phyloP scores from a whole-genome alignment of 2,113 vertebrate species.

The Perca schrenkii region DNA sequence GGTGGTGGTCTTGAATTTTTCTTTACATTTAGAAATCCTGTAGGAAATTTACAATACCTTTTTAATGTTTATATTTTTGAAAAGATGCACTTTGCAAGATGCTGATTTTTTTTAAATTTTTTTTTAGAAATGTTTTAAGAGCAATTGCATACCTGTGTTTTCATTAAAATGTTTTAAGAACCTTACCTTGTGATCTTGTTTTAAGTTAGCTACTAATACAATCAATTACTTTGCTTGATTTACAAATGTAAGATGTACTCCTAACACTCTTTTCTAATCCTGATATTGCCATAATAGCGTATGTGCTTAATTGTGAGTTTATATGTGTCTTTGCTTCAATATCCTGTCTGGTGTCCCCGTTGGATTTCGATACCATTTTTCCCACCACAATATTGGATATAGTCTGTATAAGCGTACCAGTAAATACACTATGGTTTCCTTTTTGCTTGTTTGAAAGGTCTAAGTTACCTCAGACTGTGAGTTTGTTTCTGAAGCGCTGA shows the following conservation, averaged over 20 bases:
- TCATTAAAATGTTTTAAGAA: constrained; percentile 42
- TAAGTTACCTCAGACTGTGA: too few relatives aligned
- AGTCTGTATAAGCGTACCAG: too few relatives aligned
- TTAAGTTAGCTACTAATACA: background rate
- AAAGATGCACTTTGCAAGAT: background rate
- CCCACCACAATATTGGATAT: background rate
- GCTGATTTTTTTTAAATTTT: too few relatives aligned
- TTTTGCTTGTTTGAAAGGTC: background rate
- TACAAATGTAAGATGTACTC: background rate
- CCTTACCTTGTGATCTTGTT: background rate
- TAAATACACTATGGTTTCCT: background rate
- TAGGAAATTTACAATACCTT: background rate
- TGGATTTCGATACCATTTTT: background rate
- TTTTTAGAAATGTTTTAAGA: constrained; percentile 6
- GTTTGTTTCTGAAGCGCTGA: background rate
- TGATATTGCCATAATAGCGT: background rate
- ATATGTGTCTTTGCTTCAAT: background rate
- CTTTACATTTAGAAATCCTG: background rate
- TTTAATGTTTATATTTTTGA: constrained; percentile 40
- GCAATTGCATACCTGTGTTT: constrained; percentile 10
- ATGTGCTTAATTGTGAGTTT: background rate
- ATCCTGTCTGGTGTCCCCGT: background rate
- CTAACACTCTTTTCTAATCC: background rate
- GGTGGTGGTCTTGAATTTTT: background rate
- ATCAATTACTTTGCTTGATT: background rate